Evolutionary conservation across 2,888 invertebrate species (phyloP).

Genomic region (Drosophila pseudotalamancana): DNA sequence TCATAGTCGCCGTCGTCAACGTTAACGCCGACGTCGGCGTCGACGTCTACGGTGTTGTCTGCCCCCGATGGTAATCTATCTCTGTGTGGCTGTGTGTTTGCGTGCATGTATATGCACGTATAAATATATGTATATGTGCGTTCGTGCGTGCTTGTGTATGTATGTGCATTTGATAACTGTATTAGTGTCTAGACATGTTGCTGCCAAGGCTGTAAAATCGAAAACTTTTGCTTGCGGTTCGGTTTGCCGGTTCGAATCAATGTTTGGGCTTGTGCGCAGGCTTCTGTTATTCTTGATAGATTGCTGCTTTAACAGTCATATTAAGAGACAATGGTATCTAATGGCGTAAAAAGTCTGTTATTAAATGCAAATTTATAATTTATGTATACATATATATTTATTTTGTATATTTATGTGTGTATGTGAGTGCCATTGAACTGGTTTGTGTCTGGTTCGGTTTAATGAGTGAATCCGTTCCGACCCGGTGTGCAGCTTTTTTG

Average conservation of each 20-base stretch:
- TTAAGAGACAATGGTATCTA: constrained; percentile 14
- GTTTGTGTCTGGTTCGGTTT: constrained; percentile 18
- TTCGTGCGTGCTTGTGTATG: constrained; percentile 3
- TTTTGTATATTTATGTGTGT: neutral
- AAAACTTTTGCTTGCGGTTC: constrained; percentile 42
- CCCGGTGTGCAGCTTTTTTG: constrained; percentile 30
- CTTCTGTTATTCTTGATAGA: constrained; percentile 3
- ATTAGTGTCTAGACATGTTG: constrained; percentile 75
- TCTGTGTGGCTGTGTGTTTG: constrained; percentile 26
- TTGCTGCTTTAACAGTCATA: constrained; percentile 23
- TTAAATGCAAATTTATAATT: constrained; percentile 4
- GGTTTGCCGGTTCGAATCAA: constrained; percentile 47
- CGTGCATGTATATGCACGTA: constrained; percentile 16
- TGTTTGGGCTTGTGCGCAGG: constrained; percentile 25
- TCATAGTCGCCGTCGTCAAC: constrained; percentile 8
- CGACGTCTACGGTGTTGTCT: constrained; percentile 35
- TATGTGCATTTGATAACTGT: constrained; percentile 48
- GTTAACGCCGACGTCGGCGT: constrained; percentile 6
- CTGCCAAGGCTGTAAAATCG: constrained; percentile 54
- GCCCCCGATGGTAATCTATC: constrained; percentile 59
- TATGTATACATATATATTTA: neutral
- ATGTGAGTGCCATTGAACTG: neutral
- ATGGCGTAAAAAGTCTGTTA: constrained; percentile 1
- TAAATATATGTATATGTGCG: constrained; percentile 1
- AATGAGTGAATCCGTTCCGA: constrained; percentile 29